Conservation (phyloP, 2,797 vertebrate genomes). For the Phataginus tetradactyla region DNA sequence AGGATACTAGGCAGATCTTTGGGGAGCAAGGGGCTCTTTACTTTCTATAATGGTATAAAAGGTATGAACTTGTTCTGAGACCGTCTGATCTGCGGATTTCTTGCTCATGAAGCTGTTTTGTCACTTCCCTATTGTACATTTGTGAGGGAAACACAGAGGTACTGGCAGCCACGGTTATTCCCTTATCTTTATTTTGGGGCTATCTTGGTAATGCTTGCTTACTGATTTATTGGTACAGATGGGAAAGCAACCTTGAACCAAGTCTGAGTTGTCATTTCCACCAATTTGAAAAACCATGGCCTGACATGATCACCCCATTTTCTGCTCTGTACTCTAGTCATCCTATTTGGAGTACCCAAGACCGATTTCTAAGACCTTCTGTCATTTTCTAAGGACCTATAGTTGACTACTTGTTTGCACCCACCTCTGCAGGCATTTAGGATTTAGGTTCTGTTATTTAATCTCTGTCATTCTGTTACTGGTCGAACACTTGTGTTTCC, state of each 20-base stretch:
- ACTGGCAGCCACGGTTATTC: not conserved
- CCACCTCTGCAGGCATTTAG: not conserved
- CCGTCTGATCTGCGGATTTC: not conserved
- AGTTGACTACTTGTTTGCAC: not conserved
- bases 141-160: not conserved
- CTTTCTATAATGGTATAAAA: not conserved
- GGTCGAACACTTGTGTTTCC: too few relatives aligned
- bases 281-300: not conserved
- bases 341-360: not conserved
- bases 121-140: not conserved
- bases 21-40: not conserved
- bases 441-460: not conserved
- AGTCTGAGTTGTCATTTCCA: not conserved
- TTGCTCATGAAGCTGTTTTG: not conserved
- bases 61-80: not conserved
- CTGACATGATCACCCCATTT: not conserved
- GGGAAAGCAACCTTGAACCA: not conserved
- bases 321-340: not conserved
- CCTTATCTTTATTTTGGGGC: not conserved
- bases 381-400: not conserved
- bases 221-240: not conserved
- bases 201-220: not conserved
- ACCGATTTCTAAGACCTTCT: not conserved
- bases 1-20: not conserved
- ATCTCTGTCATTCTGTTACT: not conserved